Base-by-base conservation (phyloP, 2,113 vertebrate genomes). In the Rhabdornis inornatus region DNA sequence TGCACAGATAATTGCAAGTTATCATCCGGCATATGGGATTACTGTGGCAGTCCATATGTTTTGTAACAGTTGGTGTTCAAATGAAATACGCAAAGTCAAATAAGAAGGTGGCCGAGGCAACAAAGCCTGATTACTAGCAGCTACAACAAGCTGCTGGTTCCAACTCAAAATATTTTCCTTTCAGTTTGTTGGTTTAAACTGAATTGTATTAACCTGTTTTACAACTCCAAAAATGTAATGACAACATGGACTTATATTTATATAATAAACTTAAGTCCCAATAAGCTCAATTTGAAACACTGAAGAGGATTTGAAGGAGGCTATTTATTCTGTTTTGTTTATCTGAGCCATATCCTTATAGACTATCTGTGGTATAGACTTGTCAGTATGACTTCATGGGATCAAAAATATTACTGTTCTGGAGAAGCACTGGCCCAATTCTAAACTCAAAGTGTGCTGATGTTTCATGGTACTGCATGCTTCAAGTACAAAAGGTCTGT, bases 41-140 rank as follows among this genome's bases (percentile, higher is more conserved):
- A 83, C 75, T 95, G 22, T 69, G 82, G 78, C 83, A 96, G 78
- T 95, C 89, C 96, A 96, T 97, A 97, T 97, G 96, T 66, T 97
- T 97, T 96, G 47, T 63, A 97, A 93, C 95, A 97, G 94, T 97
- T 95, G 95, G 75, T 93, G 52, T 96, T 97, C 91, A 95, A 96
- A 95, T 72, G 40, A 95, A 97, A 97, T 94, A 72, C 96, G 59
- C 63, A 77, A 96, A 97, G 87, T 96, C 94, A 97, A 94, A 96
- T 95, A 96, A 95, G 80, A 97, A 96, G 47, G 55, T 57, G 64
- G 80, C 63, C 82, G 6, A 97, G 95, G 82, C 5, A 90, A 84
- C 59, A 96, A 95, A 97, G 84, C 37, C 49, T 96, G 90, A 97
- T 96, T 96, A 88, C 33, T 80, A 94, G 21, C 45, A 94, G 47